Evolutionary conservation across 2,113 vertebrate species (phyloP), one percentile per base, ranked within the genome.

Genomic region (Chlorodrepanis virens): DNA sequence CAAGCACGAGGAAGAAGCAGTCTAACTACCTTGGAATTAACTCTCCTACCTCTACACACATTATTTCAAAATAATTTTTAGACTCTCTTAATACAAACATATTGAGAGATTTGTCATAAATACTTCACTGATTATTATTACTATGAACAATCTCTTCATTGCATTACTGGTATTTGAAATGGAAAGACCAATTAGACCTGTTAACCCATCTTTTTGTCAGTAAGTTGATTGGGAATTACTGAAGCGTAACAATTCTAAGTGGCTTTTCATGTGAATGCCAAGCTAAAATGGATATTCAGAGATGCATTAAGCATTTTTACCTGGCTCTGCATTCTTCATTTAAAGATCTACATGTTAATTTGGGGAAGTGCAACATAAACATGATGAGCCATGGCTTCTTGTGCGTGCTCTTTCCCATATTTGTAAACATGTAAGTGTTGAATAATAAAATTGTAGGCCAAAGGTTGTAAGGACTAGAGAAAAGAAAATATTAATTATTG

Each of bases 131-230:
- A 64, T 92, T 96, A 82, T 89, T 96, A 89, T 89, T 94, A 71
- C 77, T 60, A 71, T 71, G 94, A 95, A 95, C 80, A 95, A 89
- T 91, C 69, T 94, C 35, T 96, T 94, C 91, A 75, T 92, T 90
- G 83, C 91, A 94, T 95, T 94, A 84, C 87, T 87, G 52, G 52
- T 96, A 94, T 94, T 94, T 78, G 76, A 94, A 94, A 96, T 95
- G 80, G 95, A 94, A 96, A 94, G 95, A 92, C 91, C 91, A 97
- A 95, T 95, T 93, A 97, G 89, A 92, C 89, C 91, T 78, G 94
- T 95, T 97, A 97, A 94, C 87, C 69, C 94, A 97, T 88, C 94
- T 97, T 94, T 96, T 94, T 96, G 91, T 96, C 78, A 94, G 89
- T 76, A 93, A 94, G 93, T 95, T 96, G 94, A 96, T 91, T 93